Base-by-base conservation (phyloP, 2,888 invertebrate species). In the Drosophila gaucha region DNA sequence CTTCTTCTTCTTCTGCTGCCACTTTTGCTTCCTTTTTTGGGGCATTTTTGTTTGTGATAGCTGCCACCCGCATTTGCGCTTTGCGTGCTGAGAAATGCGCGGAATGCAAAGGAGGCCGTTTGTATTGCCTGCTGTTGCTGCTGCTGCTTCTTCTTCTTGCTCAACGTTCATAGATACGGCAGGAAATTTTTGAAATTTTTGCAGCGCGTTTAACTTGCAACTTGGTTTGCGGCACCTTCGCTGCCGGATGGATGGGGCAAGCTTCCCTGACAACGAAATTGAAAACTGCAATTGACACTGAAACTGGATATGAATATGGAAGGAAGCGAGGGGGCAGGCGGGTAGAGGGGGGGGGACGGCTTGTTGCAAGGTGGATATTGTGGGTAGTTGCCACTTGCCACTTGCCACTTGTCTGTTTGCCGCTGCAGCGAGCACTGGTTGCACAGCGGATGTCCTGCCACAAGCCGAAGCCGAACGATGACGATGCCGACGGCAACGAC, bases 91-190 rank as follows among this genome's bases (percentile, higher is more conserved):
- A 73, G 49, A 38, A 77, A 80, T 78, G 57, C 67, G 69, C 60
- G 86, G 86, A 82, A 88, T 87, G 88, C 88, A 72, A 82, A 85
- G 78, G 75, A 82, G 75, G 78, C 87, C 75, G 74, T 70, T 69
- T 70, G 72, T 54, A 56, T 62, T 57, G 59, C 58, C 8, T 33
- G 30, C 24, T 31, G 30, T 18, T 16, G 24, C 26, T 10, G 16
- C 38, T 24, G 18, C 39, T 46, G 16, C 30, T 35, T 46, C 51
- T 36, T 28, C 51, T 52, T 12, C 10, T 38, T 24, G 10, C 6
- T 20, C 3, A 22, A 18, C 50, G 41, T 14, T 35, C 44, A 35
- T 30, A 44, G 55, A 50, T 54, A 44, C 60, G 31, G 49, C 33
- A 51, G 52, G 55, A 63, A 85, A 82, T 82, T 54, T 65, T 80